Evolutionary conservation across 2,113 vertebrate species (phyloP).

Genomic region (Motacilla alba): DNA sequence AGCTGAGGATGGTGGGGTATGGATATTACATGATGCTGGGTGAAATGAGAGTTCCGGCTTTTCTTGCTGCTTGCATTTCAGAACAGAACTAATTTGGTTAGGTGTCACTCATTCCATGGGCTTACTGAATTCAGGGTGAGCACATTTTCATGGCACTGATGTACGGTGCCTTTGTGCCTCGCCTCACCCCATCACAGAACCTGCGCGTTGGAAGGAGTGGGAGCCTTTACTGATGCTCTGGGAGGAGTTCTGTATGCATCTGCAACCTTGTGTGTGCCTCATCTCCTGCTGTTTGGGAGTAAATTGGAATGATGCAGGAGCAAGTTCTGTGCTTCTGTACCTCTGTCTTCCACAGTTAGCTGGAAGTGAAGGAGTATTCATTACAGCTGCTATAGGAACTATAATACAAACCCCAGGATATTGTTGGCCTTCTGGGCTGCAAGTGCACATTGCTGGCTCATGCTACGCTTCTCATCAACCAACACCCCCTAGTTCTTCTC

Average conservation of each 20-base stretch:
- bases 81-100: not conserved
- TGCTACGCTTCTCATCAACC: not conserved
- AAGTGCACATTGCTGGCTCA: not conserved
- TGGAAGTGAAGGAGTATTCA: not conserved
- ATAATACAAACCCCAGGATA: not conserved
- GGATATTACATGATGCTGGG: not conserved
- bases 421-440: not conserved
- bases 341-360: not conserved
- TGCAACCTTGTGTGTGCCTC: not conserved
- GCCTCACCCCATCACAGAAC: not conserved
- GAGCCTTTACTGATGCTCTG: not conserved
- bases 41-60: not conserved
- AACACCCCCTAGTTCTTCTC: not conserved
- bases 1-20: accelerated
- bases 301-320: not conserved
- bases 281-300: not conserved
- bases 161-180: not conserved
- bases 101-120: not conserved
- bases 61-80: not conserved
- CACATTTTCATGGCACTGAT: not conserved
- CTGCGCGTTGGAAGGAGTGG: not conserved
- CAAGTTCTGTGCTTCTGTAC: not conserved
- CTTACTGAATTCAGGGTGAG: not conserved
- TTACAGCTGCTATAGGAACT: slow-evolving; percentile 11
- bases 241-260: not conserved